Evolutionary conservation across 1,140 invertebrate genomes (phyloP).

Genomic region (Leptinotarsa lineolata): DNA sequence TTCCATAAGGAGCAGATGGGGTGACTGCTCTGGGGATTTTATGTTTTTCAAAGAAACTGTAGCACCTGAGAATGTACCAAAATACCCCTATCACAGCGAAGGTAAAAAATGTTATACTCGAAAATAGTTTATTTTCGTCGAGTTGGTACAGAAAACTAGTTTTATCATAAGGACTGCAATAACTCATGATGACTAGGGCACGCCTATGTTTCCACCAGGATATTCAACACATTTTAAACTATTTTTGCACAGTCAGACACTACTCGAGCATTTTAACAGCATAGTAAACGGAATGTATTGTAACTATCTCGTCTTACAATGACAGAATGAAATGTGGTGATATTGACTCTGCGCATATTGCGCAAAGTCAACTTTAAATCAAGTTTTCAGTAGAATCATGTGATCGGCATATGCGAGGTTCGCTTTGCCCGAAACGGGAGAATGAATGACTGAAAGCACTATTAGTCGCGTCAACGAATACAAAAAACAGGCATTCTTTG

Average conservation of each 20-base stretch:
- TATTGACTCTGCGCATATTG: background rate
- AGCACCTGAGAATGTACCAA: conserved; percentile 34
- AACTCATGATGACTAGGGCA: background rate
- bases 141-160: conserved; percentile 28
- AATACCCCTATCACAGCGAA: conserved; percentile 36
- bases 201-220: background rate
- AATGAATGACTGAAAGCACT: too few species aligned
- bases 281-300: background rate
- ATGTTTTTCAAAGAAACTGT: conserved; percentile 41
- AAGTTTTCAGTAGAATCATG: background rate
- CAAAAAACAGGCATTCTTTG: too few species aligned
- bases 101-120: conserved; percentile 36
- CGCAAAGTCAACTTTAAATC: conserved; percentile 1
- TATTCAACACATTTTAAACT: background rate
- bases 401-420: conserved; percentile 1
- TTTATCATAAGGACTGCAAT: conserved; percentile 1
- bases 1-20: conserved; percentile 39
- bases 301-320: background rate
- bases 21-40: conserved; percentile 16
- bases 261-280: background rate
- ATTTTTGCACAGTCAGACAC: background rate
- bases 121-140: conserved; percentile 35
- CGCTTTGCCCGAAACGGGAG: background rate
- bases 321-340: background rate
- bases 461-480: too few species aligned